These are phyloP conservation scores for Hemibagrus wyckioides DNA, from an alignment of 2,113 vertebrate species.

Conservation along the genomic window DNA sequence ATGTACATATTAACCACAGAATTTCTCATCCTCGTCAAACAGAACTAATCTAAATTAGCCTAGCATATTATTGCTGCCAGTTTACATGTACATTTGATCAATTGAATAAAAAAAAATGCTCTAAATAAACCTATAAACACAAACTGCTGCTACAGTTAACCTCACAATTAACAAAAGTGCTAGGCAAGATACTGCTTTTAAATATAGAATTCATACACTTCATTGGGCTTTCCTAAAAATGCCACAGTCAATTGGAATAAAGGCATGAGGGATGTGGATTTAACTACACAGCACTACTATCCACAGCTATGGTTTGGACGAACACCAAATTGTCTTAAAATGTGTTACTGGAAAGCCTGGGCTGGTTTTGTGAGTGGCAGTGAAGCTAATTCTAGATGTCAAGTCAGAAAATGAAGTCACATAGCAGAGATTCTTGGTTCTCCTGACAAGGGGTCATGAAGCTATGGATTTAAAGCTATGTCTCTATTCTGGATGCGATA, in stretches of 20 bases:
- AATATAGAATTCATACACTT: not conserved
- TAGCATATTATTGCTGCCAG: not conserved
- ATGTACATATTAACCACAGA: not conserved
- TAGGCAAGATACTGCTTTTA: not conserved
- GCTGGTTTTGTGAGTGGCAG: constrained; percentile 73
- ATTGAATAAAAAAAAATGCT: not conserved
- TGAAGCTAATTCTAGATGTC: constrained; percentile 81
- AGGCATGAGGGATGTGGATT: not conserved
- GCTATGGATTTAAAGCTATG: constrained; percentile 25
- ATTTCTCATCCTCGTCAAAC: not conserved
- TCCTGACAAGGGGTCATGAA: constrained; percentile 64
- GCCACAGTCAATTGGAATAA: not conserved
- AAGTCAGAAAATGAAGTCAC: constrained; percentile 84
- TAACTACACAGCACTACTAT: not conserved
- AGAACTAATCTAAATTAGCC: not conserved
- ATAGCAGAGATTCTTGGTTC: constrained; percentile 82
- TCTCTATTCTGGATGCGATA: not conserved
- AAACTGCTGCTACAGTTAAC: not conserved
- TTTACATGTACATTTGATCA: not conserved
- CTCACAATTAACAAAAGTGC: not conserved
- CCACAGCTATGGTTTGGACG: not conserved
- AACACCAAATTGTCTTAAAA: not conserved
- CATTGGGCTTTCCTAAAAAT: not conserved
- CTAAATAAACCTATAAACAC: not conserved
- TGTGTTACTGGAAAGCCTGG: constrained; percentile 58